phyloP scores from a whole-genome alignment of 2,113 vertebrate genomes.

The Bucco capensis region DNA sequence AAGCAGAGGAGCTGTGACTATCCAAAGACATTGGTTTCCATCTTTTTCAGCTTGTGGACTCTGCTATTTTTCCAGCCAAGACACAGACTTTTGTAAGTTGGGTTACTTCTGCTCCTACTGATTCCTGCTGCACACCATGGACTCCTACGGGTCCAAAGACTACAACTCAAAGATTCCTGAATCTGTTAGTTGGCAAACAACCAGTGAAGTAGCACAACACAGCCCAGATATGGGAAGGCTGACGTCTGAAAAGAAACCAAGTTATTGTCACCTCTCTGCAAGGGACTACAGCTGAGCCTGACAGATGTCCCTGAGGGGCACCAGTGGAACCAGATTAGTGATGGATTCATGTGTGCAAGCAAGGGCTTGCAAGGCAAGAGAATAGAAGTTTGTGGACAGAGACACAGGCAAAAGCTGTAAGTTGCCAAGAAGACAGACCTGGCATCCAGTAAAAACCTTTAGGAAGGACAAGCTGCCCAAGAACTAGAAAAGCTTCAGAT shows the following conservation, averaged over 20 bases:
- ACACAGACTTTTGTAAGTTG: not conserved
- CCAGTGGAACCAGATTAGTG: not conserved
- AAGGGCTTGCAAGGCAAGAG: fast-evolving
- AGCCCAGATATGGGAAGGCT: not conserved
- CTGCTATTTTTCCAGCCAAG: not conserved
- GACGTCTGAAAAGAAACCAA: not conserved
- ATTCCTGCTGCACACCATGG: not conserved
- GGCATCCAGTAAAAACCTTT: not conserved
- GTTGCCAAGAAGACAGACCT: not conserved
- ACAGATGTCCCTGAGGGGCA: not conserved
- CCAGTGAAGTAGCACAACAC: not conserved
- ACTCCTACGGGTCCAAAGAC: not conserved
- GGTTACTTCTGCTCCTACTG: not conserved
- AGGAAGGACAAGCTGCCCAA: not conserved
- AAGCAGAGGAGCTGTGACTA: not conserved
- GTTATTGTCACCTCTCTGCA: not conserved
- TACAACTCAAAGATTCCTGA: not conserved
- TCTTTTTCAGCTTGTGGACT: not conserved
- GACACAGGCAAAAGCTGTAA: not conserved
- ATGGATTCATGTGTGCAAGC: not conserved
- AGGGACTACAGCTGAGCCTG: not conserved
- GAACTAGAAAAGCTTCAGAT: not conserved
- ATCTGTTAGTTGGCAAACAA: not conserved
- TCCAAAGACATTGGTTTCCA: not conserved
- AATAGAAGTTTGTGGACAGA: not conserved